A percentile compares a stretch with the other conserved stretches of the same genome.
Conservation (phyloP, 2,888 invertebrate species). For the Drosophila kanekoi region DNA sequence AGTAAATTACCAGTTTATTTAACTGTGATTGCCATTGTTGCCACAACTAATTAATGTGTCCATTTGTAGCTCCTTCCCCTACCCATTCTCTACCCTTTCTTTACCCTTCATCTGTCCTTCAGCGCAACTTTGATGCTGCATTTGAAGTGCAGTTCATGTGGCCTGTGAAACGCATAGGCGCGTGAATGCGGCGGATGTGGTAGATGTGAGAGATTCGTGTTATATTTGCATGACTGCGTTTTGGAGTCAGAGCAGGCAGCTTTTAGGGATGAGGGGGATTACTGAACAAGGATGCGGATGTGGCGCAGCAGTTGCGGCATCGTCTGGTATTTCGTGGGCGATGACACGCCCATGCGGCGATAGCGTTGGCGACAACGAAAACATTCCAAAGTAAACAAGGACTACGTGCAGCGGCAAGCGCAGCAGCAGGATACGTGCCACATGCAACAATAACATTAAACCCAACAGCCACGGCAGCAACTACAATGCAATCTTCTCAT, state of each 20-base stretch:
- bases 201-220: conserved; percentile 47
- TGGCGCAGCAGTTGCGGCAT: conserved; percentile 1
- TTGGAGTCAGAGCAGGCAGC: conserved; percentile 50
- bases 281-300: too few species aligned
- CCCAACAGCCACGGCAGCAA: conserved; percentile 35
- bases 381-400: conserved; percentile 56
- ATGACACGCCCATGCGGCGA: conserved; percentile 44
- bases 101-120: not conserved
- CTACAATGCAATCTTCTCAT: conserved; percentile 58
- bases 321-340: conserved; percentile 26
- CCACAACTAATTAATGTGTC: conserved; percentile 35
- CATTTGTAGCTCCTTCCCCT: not conserved
- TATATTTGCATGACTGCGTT: conserved; percentile 78
- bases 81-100: too few species aligned
- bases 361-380: conserved; percentile 47
- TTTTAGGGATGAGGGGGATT: not conserved
- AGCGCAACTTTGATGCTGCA: conserved; percentile 1
- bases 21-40: conserved; percentile 28
- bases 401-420: conserved; percentile 42
- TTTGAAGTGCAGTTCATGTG: conserved; percentile 23
- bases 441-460: conserved; percentile 68
- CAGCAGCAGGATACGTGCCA: conserved; percentile 54
- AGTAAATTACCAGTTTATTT: conserved; percentile 30
- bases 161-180: conserved; percentile 29
- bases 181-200: conserved; percentile 33